phyloP scores from a whole-genome alignment of 2,888 invertebrate genomes.

The Candidula unifasciata region DNA sequence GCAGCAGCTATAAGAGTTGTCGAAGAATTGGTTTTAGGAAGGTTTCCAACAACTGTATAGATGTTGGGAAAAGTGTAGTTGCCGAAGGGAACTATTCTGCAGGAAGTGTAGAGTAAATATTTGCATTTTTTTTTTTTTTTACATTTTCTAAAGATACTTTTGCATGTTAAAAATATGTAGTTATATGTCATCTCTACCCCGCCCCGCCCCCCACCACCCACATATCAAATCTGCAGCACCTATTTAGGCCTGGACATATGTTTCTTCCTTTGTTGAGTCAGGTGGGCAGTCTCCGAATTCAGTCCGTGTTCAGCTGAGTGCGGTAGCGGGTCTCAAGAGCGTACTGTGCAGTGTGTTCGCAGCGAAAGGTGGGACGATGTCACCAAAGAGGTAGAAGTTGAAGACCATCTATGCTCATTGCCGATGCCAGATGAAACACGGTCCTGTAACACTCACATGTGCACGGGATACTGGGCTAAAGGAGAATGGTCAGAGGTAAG shows the following conservation, averaged over 20 bases:
- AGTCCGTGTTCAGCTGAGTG: slow-evolving; percentile 90
- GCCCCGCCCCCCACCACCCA: neutral
- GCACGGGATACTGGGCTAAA: slow-evolving; percentile 92
- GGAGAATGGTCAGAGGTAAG: slow-evolving; percentile 93
- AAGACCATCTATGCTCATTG: slow-evolving; percentile 93
- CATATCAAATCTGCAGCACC: neutral
- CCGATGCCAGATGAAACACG: slow-evolving; percentile 91
- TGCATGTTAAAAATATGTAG: too few species aligned
- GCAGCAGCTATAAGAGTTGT: too few species aligned
- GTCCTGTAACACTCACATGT: slow-evolving; percentile 92
- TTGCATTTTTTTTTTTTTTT: too few species aligned
- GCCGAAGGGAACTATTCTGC: too few species aligned
- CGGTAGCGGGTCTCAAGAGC: slow-evolving; percentile 89
- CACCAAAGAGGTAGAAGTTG: slow-evolving; percentile 91
- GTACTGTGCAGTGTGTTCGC: slow-evolving; percentile 90
- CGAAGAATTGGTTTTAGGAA: too few species aligned
- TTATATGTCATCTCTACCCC: neutral
- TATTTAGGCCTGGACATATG: neutral
- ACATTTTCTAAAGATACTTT: too few species aligned
- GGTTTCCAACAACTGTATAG: too few species aligned
- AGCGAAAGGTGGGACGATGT: slow-evolving; percentile 79
- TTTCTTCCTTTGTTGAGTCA: slow-evolving; percentile 75
- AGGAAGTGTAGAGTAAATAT: too few species aligned
- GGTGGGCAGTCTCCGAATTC: slow-evolving; percentile 94
- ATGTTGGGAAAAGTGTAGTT: too few species aligned